Percentiles rank a stretch among this genome's conserved stretches.
Evolutionary conservation across 2,113 vertebrate species (phyloP).

Genomic region (Anser cygnoides): DNA sequence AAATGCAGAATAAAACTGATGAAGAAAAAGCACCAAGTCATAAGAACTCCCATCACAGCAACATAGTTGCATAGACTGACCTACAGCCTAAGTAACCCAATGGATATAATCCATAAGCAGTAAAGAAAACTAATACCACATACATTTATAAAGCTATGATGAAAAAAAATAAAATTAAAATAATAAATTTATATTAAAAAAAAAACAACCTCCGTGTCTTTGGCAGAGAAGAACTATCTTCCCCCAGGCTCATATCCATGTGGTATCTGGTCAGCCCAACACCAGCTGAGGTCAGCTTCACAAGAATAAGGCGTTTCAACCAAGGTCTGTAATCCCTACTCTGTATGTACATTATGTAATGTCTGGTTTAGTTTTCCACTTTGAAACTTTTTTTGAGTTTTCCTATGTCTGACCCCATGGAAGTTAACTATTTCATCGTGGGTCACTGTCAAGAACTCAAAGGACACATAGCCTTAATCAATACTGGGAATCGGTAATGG

Average conservation of each 20-base stretch:
- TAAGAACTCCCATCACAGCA: neutral
- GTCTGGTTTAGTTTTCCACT: neutral
- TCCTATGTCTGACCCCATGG: neutral
- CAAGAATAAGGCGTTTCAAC: neutral
- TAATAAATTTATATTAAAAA: neutral
- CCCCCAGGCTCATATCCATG: neutral
- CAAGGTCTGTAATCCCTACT: neutral
- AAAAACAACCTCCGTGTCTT: neutral
- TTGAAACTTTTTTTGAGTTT: neutral
- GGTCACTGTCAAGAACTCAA: neutral
- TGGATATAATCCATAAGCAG: neutral
- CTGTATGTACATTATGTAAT: neutral
- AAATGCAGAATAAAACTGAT: neutral
- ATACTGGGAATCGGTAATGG: neutral
- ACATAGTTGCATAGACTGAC: neutral
- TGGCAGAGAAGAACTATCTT: neutral
- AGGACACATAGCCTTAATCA: neutral
- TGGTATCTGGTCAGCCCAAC: neutral
- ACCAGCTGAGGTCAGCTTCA: neutral
- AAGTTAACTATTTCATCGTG: neutral
- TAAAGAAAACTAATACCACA: neutral
- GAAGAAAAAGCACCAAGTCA: neutral
- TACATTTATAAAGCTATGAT: neutral
- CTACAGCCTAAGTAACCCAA: neutral
- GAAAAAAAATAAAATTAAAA: neutral